Evolutionary conservation across 2,113 vertebrate genomes (phyloP), one percentile per base, ranked within the genome.

Genomic region (Sclerurus mexicanus): DNA sequence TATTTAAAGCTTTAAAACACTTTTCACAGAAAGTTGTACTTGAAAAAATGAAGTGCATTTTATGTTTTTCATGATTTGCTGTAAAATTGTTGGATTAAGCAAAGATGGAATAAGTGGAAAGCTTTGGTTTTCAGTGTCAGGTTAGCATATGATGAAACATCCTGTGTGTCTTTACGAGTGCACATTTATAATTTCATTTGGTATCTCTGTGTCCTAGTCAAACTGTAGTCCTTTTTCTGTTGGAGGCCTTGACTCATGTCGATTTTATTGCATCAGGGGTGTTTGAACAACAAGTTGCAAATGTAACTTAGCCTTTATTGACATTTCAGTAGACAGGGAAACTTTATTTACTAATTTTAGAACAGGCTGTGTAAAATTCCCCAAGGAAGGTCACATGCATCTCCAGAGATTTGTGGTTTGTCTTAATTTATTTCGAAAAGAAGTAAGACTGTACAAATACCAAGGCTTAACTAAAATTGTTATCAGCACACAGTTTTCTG

Each of bases 341-440:
- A 74, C n/a, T 95, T 89, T 64, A 58, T 92, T 93, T 87, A 39
- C 85, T 87, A 62, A 35, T 91, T 92, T 79, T 79, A 82, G 77
- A 84, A 67, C 7, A 20, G 40, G 16, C 80, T 87, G 23, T 81
- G 58, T 86, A 88, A 87, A 82, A 90, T 93, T 93, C 69, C 40
- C 37, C 5, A 50, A 24, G 81, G 81, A 92, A 72, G 62, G 39
- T 75, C 69, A 25, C 2, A 1, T 39, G 58, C 8, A 17, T 76
- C 68, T 64, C 52, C 17, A 71, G 73, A 89, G 85, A 59, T 39
- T 77, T 80, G n/a, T 86, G 33, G 33, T 92, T 89, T 44, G 35
- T 88, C 49, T 81, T 78, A 58, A 52, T 71, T 84, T 91, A 42
- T 72, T 82, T 42, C 46, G 53, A 13, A 58, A 89, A 84, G 33